A percentile compares a stretch with the other conserved stretches of the same genome.
Conservation (phyloP, 2,113 vertebrate species). For the Chloropsis hardwickii region DNA sequence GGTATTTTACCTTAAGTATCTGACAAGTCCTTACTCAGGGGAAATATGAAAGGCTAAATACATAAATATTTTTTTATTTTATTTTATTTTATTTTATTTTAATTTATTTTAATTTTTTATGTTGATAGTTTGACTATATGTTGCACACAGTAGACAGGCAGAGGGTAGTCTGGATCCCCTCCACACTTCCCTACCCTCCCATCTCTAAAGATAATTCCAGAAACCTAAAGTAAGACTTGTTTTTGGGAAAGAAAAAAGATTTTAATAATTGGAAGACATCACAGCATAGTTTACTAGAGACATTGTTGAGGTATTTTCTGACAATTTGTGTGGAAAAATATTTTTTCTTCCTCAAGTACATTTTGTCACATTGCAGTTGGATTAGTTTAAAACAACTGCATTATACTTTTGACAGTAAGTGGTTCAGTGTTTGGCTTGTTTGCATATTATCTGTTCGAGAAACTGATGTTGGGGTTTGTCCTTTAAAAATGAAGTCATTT, state of each 20-base stretch:
- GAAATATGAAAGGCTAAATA: not conserved
- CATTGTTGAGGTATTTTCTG: not conserved
- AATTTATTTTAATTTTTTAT: not conserved
- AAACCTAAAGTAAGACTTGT: not conserved
- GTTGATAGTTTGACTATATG: not conserved
- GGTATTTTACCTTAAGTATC: not conserved
- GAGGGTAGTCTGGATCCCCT: not conserved
- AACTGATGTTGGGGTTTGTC: not conserved
- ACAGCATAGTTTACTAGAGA: not conserved
- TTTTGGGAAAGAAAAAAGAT: not conserved
- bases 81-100: not conserved
- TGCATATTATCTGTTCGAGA: not conserved
- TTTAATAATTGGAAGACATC: not conserved
- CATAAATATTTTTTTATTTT: not conserved
- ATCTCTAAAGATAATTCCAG: not conserved
- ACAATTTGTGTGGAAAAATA: not conserved
- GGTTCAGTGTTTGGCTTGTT: not conserved
- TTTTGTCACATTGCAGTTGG: not conserved
- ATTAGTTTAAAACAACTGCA: not conserved
- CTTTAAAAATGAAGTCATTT: not conserved
- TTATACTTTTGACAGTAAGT: not conserved
- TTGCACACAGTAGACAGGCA: accelerated
- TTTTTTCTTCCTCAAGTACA: not conserved
- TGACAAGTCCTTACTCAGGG: not conserved
- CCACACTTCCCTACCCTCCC: accelerated